Base-by-base conservation (phyloP, 2,113 vertebrate species). In the Bos indicus region DNA sequence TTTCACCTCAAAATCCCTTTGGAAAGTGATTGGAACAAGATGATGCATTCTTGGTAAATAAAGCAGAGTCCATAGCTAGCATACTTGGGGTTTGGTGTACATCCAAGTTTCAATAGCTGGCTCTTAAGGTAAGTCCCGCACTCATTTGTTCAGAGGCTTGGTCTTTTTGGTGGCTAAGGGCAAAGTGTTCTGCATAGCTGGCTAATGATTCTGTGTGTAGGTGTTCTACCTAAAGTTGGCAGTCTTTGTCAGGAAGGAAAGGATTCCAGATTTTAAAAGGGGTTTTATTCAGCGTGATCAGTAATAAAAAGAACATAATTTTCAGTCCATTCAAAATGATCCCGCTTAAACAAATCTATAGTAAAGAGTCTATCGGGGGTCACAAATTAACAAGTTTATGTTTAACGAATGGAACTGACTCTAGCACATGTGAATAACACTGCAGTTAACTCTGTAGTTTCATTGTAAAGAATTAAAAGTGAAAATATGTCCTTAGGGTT, bases 21-120 rank as follows among this genome's bases (percentile, higher is more conserved):
- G 85, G 74, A 94, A 95, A 96, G 85, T 83, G 82, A 88, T 94
- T 95, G 94, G 95, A 91, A 96, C 81, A 90, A 84, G 88, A 92
- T 96, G 94, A 96, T 97, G 67, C 85, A 97, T 97, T 98, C 85
- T 95, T 98, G 81, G 56, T 92, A 82, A 97, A 90, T 33, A 98
- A 82, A 91, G 59, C 62, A 77, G 54, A 94, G 78, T 82, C 67
- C 95, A 80, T 94, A 89, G 71, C 88, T 78, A 87, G 56, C 95
- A 95, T 97, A 95, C 64, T 96, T 98, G 97, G 86, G 94, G 97
- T 94, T 91, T 97, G 98, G 82, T 95, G 82, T 54, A 6, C 19
- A 62, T 94, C 96, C 98, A 98, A n/a, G 28, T 94, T 96, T 97
- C 81, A 88, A 51, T 90, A 91, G 57, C 94, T 95, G 78, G 33